Percentiles rank a stretch among this genome's conserved stretches.
These are phyloP conservation scores for Pomatostomus ruficeps DNA, from an alignment of 2,113 vertebrate species.

Conservation along the genomic window DNA sequence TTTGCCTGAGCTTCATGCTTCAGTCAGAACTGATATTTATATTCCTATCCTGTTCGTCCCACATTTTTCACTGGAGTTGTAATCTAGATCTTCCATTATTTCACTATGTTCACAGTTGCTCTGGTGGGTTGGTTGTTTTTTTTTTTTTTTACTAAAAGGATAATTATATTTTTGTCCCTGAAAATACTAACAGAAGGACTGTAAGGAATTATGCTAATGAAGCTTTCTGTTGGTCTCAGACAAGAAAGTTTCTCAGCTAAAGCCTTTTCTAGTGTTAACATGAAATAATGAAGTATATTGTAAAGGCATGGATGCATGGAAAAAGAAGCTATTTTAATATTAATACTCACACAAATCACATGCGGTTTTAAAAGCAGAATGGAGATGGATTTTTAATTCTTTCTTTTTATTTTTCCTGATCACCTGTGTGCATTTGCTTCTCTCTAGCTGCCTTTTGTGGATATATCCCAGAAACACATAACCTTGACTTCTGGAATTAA, in stretches of 20 bases:
- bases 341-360: not conserved
- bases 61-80: slow-evolving; percentile 32
- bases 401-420: not conserved
- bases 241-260: not conserved
- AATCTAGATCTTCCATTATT: slow-evolving; percentile 1
- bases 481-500: not conserved
- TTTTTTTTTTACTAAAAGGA: not conserved
- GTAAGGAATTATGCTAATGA: not conserved
- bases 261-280: not conserved
- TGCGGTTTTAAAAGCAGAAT: not conserved
- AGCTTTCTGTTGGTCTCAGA: not conserved
- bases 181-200: slow-evolving; percentile 5
- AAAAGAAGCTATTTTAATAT: not conserved
- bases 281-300: not conserved
- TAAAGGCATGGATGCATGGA: not conserved
- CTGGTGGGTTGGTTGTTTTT: not conserved
- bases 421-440: not conserved
- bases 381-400: not conserved
- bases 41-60: not conserved
- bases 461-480: not conserved
- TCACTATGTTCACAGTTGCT: not conserved
- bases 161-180: not conserved
- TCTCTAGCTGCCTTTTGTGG: not conserved
- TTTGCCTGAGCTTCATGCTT: slow-evolving; percentile 32
- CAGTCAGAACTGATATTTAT: slow-evolving; percentile 18